These are phyloP conservation scores for Miniopterus natalensis DNA, from an alignment of 2,113 vertebrate species.

Conservation along the genomic window DNA sequence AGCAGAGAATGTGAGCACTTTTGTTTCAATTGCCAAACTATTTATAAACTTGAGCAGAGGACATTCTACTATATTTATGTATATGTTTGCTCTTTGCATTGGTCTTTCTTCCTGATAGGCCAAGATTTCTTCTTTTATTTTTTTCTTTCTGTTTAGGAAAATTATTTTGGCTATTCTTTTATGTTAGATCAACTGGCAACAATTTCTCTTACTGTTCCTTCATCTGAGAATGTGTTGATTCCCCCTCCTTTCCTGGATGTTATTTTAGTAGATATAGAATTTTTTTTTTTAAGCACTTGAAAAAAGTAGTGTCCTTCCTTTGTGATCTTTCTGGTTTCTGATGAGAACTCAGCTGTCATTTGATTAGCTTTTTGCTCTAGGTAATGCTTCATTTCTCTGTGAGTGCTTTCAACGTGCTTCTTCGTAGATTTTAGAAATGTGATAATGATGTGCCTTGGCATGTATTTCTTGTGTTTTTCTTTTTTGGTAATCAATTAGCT, in stretches of 20 bases:
- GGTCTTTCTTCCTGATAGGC: neutral
- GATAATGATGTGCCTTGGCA: neutral
- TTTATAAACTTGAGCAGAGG: neutral
- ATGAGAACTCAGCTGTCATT: neutral
- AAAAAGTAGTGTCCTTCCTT: neutral
- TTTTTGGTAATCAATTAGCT: neutral
- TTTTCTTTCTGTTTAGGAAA: neutral
- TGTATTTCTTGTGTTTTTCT: neutral
- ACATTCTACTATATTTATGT: neutral
- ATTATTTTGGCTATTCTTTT: neutral
- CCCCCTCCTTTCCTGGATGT: neutral
- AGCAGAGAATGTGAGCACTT: neutral
- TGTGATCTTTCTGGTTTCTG: neutral
- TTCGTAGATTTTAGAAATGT: neutral
- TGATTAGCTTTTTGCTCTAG: neutral
- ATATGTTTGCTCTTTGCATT: neutral
- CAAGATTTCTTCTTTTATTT: neutral
- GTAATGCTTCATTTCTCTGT: slow-evolving; percentile 4
- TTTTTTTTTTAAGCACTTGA: neutral
- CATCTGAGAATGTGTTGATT: neutral
- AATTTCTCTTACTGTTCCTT: neutral
- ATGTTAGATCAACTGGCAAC: neutral
- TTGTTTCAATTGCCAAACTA: neutral
- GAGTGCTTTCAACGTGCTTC: neutral
- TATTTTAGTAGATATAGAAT: slow-evolving; percentile 11